These are phyloP conservation scores for Gnathonemus longibarbis DNA, from an alignment of 2,113 vertebrate genomes.

Conservation along the genomic window DNA sequence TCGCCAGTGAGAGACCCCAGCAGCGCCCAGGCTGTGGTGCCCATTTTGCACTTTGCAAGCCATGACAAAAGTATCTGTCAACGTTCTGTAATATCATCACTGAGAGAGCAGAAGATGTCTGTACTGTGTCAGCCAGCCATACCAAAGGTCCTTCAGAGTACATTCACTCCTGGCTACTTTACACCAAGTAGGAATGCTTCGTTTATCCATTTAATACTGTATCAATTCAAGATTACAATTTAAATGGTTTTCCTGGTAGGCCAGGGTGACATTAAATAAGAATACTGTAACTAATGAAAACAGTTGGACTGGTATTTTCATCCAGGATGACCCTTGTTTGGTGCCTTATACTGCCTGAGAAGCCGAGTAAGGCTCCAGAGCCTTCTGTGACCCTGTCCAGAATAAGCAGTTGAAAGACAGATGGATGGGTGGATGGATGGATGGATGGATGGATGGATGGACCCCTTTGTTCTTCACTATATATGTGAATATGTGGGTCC, in stretches of 20 bases:
- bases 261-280: not conserved
- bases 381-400: not conserved
- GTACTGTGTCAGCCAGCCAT: not conserved
- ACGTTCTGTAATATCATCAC: constrained; percentile 10
- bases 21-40: not conserved
- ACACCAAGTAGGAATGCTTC: not conserved
- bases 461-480: not conserved
- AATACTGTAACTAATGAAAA: not conserved
- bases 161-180: not conserved
- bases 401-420: not conserved
- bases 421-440: not conserved
- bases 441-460: not conserved
- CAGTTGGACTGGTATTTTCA: not conserved
- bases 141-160: not conserved
- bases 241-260: not conserved
- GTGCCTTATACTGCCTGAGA: not conserved
- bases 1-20: not conserved
- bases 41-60: not conserved
- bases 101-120: not conserved
- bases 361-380: not conserved
- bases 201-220: not conserved
- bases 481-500: not conserved
- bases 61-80: constrained; percentile 12
- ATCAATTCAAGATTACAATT: not conserved
- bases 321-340: not conserved